Base-by-base conservation (phyloP, 2,113 vertebrate species). In the Eudyptes chrysolophus region DNA sequence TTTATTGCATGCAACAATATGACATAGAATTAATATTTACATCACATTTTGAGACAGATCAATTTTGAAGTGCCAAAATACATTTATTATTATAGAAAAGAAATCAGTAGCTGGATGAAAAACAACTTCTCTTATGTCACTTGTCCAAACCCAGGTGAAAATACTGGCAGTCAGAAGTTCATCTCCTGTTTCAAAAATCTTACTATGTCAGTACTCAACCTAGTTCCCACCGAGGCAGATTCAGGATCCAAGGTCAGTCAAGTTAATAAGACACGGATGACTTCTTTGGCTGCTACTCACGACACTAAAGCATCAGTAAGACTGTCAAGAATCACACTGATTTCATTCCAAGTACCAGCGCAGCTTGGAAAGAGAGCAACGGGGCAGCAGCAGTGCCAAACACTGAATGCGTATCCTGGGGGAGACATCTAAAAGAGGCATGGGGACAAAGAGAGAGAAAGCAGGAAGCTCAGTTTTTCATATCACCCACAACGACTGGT, bases 381-480 rank as follows among this genome's bases (percentile, higher is more conserved):
- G 5, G 77, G 68, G 82, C 68, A 34, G 84, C 52, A 19, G 60
- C 25, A 2, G 79, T 82, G 87, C 94, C 83, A 95, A 38, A 32
- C 30, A 2, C 80, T 54, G 71, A 58, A 32, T 46, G 83, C 11
- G 13, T 12, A 62, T 51, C 82, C 96, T 17, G 65, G 86, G 88
- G 42, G 79, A 55, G 90, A 10, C 65, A 30, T 24, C 79, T 30
- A 12, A 15, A 46, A n/a, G 96, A 66, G 62, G 38, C 79, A 26
- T 1, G 16, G 89, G 78, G 65, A 84, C 75, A 90, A 71, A 84
- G 92, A 52, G 65, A 70, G 52, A 30, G 27, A 69, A 18, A 92
- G 95, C 88, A 83, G 95, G 88, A 94, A 88, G 62, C 60, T 68
- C n/a, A 5, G 38, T 11, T 77, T 62, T 93, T 78, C 82, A 1